Base-by-base conservation (phyloP, 2,113 vertebrate genomes). In the Chloropsis cyanopogon region DNA sequence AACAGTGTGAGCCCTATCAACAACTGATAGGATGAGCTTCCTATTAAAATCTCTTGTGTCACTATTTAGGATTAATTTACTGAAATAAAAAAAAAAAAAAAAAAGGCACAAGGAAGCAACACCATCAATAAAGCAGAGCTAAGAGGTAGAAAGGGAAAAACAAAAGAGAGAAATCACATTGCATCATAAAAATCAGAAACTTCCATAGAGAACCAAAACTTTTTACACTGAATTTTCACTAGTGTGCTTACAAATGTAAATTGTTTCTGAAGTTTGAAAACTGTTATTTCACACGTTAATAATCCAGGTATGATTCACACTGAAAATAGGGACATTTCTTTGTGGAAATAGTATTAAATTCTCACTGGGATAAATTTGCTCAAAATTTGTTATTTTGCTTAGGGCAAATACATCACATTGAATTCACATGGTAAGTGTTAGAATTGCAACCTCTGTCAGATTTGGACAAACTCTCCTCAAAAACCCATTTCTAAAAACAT, bases 301-400 rank as follows among this genome's bases (percentile, higher is more conserved):
- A 94, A 85, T 71, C 9, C 21, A 81, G 47, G 25, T 37, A 59
- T 33, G 64, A 84, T 47, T 81, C 37, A 78, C n/a, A 46, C n/a
- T 49, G 53, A 82, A 94, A 94, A 93, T 4, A 75, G 5, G n/a
- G 25, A 61, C 9, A 72, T 89, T 78, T 57, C 49, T 72, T 79
- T 2, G 2, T 46, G 49, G 73, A 72, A 93, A 68, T 37, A 39
- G 8, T 46, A 92, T 61, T 65, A 65, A 52, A 65, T 65, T 82
- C 66, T 92, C 85, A 82, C 75, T 61, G 23, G 22, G 69, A 92
- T 23, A 86, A 86, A 88, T 91, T 82, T 89, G 37, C 23, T 84
- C 41, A 86, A 89, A 94, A 95, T 70, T 85, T 76, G 50, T 66
- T 86, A 77, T 89, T 71, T 85, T 87, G 70, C 89, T 70, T 64